Evolutionary conservation across 2,797 vertebrate genomes (phyloP), one percentile per base, ranked within the genome.

Genomic region (Scyliorhinus canicula): DNA sequence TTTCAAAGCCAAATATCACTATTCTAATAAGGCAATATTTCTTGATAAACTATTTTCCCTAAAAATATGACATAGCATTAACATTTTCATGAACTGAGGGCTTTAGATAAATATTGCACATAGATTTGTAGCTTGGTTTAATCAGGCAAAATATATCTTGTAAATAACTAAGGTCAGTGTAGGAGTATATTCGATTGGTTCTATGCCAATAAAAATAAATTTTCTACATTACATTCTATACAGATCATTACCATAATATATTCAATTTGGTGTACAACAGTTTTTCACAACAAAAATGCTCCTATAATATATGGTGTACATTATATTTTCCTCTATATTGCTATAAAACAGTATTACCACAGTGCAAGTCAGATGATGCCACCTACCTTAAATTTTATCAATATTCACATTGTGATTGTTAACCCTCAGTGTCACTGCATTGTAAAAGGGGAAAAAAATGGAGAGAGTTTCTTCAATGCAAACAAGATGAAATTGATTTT

Each of bases 11-110:
- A 98, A 97, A 98, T 98, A 98, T 98, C 98, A 98, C 97, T 97
- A 97, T 97, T 98, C 98, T 98, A 99, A 98, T 98, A 98, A 98
- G 98, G 98, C 98, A 98, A 99, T 99, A 99, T 98, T 98, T 99
- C 98, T 98, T 97, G 82, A 95, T 95, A 96, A 96, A 97, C 97
- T 98, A 98, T 97, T 98, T 97, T 98, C 98, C 97, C 95, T 65
- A 96, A 97, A 97, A 97, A 98, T 97, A 97, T 98, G 98, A 97
- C 97, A 98, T 97, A 98, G 97, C 96, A 95, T 96, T 98, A 97
- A 96, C 97, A 97, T 96, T 96, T 97, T 97, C 97, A 97, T 97
- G 97, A 98, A 97, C 97, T 97, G 97, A 97, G 47, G 63, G 47
- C 11, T 57, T 57, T 55, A 71, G 65, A 74, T 74, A 74, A 74